Evolutionary conservation across 2,113 vertebrate species (phyloP).

Genomic region (Cheirogaleus medius): DNA sequence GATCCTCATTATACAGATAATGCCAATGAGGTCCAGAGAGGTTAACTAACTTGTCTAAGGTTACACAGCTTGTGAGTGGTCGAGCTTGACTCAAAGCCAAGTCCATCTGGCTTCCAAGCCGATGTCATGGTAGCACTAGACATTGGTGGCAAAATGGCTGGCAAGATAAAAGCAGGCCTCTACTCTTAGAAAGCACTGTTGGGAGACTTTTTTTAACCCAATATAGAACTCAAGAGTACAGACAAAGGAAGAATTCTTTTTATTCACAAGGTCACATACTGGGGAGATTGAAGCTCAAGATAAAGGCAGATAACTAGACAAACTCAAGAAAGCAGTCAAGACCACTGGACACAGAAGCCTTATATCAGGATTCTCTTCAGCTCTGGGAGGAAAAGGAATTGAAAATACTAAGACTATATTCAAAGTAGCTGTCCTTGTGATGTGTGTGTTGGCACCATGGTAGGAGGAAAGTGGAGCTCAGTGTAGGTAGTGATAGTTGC

Average conservation of each 20-base stretch:
- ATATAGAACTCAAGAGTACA: neutral
- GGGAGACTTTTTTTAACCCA: neutral
- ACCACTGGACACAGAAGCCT: neutral
- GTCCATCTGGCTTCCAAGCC: neutral
- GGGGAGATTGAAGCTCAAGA: neutral
- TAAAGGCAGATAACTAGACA: neutral
- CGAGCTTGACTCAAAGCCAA: neutral
- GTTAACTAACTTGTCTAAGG: neutral
- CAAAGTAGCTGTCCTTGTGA: neutral
- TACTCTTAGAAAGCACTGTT: neutral
- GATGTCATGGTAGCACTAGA: neutral
- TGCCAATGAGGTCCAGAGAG: neutral
- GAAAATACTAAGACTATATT: neutral
- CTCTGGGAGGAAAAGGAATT: neutral
- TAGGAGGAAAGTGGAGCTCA: neutral
- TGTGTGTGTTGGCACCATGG: fast-evolving
- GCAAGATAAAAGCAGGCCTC: neutral
- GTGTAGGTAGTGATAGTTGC: neutral
- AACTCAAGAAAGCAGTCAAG: neutral
- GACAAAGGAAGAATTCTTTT: neutral
- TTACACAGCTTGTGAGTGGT: neutral
- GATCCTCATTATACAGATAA: neutral
- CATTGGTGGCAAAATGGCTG: neutral
- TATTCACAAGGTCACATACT: neutral
- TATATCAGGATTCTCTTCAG: neutral